Conservation (phyloP, 2,113 vertebrate genomes). For the Poeciliopsis retropinna region DNA sequence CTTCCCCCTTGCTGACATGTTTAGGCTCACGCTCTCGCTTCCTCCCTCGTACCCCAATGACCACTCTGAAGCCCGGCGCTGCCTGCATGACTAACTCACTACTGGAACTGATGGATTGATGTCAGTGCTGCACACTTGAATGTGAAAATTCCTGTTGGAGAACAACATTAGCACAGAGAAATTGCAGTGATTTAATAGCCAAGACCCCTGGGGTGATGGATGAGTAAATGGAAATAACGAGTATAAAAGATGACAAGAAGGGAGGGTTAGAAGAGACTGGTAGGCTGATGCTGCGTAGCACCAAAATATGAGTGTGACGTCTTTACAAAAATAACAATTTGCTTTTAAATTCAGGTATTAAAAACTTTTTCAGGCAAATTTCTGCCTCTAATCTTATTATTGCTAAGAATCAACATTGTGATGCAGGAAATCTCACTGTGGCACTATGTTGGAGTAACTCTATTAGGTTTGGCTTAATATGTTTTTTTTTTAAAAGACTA, state of each 20-base stretch:
- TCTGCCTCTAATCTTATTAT: background rate
- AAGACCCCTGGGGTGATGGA: background rate
- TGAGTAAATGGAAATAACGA: background rate
- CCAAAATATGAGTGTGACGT: background rate
- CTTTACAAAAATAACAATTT: background rate
- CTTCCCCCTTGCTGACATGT: conserved; percentile 1
- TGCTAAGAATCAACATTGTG: background rate
- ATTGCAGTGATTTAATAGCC: background rate
- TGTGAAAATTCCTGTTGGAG: conserved; percentile 3
- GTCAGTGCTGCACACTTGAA: conserved; percentile 10
- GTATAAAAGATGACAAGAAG: background rate
- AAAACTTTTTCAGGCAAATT: too few species aligned
- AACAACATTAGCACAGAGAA: background rate
- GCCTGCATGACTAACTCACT: background rate
- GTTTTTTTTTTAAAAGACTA: too few species aligned
- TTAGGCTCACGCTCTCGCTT: conserved; percentile 38
- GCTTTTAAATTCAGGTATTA: background rate
- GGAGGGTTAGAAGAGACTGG: too few species aligned
- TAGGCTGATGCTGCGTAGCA: background rate
- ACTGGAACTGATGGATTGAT: background rate
- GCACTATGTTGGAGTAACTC: too few species aligned
- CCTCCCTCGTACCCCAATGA: background rate
- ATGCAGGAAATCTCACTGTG: too few species aligned
- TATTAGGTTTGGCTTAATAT: too few species aligned
- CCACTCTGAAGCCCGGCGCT: conserved; percentile 10